Percentiles rank a stretch among this genome's conserved stretches.
Conservation (phyloP, 2,797 vertebrate genomes). For the Limnodromus scolopaceus region DNA sequence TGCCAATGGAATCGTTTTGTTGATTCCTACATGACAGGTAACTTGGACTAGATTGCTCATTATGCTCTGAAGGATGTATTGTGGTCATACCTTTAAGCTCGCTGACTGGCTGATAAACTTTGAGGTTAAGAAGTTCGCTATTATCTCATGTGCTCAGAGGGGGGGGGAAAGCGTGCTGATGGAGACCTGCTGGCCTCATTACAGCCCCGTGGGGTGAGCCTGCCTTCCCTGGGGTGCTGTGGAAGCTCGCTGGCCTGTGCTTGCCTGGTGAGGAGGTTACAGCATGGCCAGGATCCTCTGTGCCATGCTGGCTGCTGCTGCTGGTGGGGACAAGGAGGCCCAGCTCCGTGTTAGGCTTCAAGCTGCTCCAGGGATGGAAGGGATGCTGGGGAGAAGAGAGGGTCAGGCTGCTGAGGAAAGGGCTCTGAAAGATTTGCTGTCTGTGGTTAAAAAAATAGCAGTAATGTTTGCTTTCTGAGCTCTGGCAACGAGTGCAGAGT, state of each 20-base stretch:
- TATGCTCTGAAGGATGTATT: slow-evolving; percentile 6
- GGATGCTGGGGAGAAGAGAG: background rate
- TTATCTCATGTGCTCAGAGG: background rate
- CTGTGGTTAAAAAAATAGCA: background rate
- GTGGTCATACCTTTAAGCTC: slow-evolving; percentile 31
- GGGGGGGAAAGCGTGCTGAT: background rate
- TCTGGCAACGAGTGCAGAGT: background rate
- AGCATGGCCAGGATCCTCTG: background rate
- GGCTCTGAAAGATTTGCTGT: background rate
- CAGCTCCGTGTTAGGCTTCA: background rate
- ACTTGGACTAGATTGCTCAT: slow-evolving; percentile 37
- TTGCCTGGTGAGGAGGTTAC: background rate
- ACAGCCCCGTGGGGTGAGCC: background rate
- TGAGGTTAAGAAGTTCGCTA: slow-evolving; percentile 28
- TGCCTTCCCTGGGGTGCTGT: background rate
- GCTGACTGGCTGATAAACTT: slow-evolving; percentile 33
- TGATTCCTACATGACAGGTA: slow-evolving; percentile 22
- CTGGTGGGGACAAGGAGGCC: background rate
- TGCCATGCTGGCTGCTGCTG: background rate
- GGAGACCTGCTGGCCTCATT: slow-evolving; percentile 39
- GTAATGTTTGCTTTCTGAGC: background rate
- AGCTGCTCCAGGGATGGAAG: background rate
- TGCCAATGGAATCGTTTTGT: background rate
- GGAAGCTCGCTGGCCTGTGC: background rate
- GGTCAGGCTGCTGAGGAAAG: background rate